Percentiles rank a stretch among this genome's conserved stretches.
Conservation (phyloP, 2,113 vertebrate species). For the Melanotaenia duboulayi region DNA sequence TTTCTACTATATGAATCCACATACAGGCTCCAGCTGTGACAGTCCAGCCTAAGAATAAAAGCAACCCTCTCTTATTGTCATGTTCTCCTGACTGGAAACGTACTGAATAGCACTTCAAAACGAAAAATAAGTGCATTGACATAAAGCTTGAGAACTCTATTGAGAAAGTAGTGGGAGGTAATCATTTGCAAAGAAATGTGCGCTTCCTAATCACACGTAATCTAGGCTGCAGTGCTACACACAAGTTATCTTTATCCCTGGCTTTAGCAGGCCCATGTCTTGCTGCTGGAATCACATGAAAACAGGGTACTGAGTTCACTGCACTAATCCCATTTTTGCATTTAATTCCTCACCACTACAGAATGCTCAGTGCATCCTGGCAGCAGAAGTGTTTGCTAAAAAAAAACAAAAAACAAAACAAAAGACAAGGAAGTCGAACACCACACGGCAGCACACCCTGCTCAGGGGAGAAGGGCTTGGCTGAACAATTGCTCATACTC, state of each 20-base stretch:
- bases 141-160: conserved; percentile 15
- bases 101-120: conserved; percentile 6
- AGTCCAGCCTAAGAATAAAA: conserved; percentile 51
- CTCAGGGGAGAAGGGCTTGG: conserved; percentile 65
- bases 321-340: conserved; percentile 67
- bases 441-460: conserved; percentile 40
- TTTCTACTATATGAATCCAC: conserved; percentile 18
- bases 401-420: no score
- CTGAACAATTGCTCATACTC: conserved; percentile 66
- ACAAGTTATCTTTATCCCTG: conserved; percentile 44
- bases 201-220: conserved; percentile 62
- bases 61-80: conserved; percentile 15
- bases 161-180: conserved; percentile 18
- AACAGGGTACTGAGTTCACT: conserved; percentile 45
- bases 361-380: conserved; percentile 36
- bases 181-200: conserved; percentile 46
- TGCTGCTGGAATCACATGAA: conserved; percentile 52
- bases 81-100: conserved; percentile 31
- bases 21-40: conserved; percentile 20
- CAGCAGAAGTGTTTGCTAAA: conserved; percentile 49
- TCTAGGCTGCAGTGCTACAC: conserved; percentile 42
- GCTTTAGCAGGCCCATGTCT: conserved; percentile 38
- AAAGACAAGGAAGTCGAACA: conserved; percentile 46
- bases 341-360: conserved; percentile 68
- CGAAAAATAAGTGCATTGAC: background rate